phyloP scores from a whole-genome alignment of 2,797 vertebrate species.

The Pseudocheirus occidentalis region DNA sequence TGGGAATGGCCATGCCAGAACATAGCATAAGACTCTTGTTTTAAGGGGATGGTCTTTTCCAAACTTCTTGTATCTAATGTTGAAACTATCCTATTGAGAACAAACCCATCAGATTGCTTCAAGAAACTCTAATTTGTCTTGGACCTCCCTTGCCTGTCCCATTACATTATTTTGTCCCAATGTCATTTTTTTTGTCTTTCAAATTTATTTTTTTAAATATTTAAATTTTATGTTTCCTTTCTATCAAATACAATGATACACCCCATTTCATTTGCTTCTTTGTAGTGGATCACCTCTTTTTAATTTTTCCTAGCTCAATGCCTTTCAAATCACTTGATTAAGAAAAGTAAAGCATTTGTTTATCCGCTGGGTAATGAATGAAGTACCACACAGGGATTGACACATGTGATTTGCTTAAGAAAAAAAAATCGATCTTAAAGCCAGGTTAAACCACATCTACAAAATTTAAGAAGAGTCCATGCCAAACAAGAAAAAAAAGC shows the following conservation, averaged over 20 bases:
- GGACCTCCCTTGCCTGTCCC: background rate
- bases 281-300: conserved; percentile 31
- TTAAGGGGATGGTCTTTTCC: background rate
- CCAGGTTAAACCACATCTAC: conserved; percentile 14
- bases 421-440: conserved; percentile 26
- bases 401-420: conserved; percentile 13
- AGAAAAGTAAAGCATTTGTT: conserved; percentile 34
- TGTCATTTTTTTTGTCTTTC: background rate
- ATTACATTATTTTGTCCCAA: background rate
- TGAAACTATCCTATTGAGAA: background rate
- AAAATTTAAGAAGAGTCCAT: conserved; percentile 13
- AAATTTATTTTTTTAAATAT: conserved; percentile 15
- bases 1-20: background rate
- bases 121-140: background rate
- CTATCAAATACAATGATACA: conserved; percentile 18
- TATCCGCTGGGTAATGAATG: conserved; percentile 43
- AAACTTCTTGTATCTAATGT: background rate
- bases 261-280: conserved; percentile 42
- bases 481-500: conserved; percentile 3
- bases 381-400: conserved; percentile 9
- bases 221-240: conserved; percentile 46
- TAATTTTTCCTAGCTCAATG: conserved; percentile 15
- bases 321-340: conserved; percentile 47
- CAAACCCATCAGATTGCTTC: background rate
- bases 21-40: background rate